Evolutionary conservation across 2,797 vertebrate genomes (phyloP).

Genomic region (Taeniopygia guttata): DNA sequence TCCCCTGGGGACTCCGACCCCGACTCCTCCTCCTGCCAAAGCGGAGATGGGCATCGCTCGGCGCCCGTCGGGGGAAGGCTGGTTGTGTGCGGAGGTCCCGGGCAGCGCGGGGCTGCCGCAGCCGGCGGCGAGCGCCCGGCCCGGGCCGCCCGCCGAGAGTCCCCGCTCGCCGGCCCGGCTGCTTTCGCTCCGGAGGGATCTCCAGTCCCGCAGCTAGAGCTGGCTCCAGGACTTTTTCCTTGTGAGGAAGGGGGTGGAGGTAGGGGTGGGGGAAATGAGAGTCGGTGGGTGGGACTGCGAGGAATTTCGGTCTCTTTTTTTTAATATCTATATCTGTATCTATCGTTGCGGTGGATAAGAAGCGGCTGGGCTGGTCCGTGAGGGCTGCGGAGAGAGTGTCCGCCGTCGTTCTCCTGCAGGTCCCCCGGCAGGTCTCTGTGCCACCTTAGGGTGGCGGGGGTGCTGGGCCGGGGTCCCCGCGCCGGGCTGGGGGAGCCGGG

Average conservation of each 20-base stretch:
- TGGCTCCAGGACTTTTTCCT: slow-evolving; percentile 39
- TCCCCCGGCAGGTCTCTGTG: neutral
- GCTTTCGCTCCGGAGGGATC: slow-evolving; percentile 28
- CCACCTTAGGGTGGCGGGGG: neutral
- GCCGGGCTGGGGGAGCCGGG: neutral
- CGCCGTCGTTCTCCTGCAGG: neutral
- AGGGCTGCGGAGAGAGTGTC: neutral
- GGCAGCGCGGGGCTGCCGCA: neutral
- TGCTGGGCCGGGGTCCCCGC: neutral
- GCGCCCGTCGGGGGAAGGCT: neutral
- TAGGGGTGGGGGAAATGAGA: slow-evolving; percentile 55
- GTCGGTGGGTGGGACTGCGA: slow-evolving; percentile 53
- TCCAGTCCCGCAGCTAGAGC: neutral
- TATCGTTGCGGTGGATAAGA: slow-evolving; percentile 12
- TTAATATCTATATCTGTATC: slow-evolving; percentile 46
- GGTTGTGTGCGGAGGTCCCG: neutral
- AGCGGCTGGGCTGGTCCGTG: neutral
- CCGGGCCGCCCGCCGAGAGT: neutral
- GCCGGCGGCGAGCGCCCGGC: neutral
- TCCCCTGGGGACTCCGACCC: neutral
- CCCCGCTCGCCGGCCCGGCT: neutral
- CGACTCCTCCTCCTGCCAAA: slow-evolving; percentile 11
- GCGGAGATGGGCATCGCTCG: slow-evolving; percentile 6
- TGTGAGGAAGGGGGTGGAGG: slow-evolving; percentile 49
- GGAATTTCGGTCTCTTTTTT: slow-evolving; percentile 41